These are phyloP conservation scores for Hypocryptadius cinnamomeus DNA, from an alignment of 2,113 vertebrate species.

Conservation along the genomic window DNA sequence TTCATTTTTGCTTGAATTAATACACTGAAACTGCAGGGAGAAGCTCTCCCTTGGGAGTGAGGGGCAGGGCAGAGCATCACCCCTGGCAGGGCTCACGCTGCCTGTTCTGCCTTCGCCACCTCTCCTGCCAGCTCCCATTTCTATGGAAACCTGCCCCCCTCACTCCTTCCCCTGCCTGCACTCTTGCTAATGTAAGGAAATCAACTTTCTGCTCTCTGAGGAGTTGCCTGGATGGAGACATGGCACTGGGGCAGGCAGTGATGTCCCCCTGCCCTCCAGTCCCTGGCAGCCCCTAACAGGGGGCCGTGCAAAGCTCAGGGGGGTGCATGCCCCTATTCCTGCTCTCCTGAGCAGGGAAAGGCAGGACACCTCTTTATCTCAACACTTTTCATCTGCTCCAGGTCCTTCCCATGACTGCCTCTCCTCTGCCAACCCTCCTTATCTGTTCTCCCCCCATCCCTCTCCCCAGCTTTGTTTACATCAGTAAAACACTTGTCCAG, in stretches of 20 bases:
- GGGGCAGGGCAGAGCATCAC: neutral
- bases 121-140: conserved; percentile 36
- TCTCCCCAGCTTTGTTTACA: neutral
- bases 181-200: neutral
- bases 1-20: neutral
- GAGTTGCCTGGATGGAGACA: neutral
- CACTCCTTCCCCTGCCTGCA: neutral
- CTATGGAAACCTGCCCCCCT: conserved; percentile 38
- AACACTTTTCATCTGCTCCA: neutral
- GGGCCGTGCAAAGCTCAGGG: neutral
- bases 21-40: neutral
- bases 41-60: neutral
- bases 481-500: conserved; percentile 1
- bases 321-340: fast-evolving
- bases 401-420: neutral
- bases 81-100: neutral
- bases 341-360: neutral
- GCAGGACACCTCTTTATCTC: neutral
- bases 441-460: neutral
- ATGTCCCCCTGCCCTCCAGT: neutral
- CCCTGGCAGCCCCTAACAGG: neutral
- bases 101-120: neutral
- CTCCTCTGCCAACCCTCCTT: neutral
- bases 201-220: neutral
- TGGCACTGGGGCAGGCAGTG: fast-evolving